phyloP scores from a whole-genome alignment of 2,113 vertebrate genomes.

The Pelmatolapia mariae region DNA sequence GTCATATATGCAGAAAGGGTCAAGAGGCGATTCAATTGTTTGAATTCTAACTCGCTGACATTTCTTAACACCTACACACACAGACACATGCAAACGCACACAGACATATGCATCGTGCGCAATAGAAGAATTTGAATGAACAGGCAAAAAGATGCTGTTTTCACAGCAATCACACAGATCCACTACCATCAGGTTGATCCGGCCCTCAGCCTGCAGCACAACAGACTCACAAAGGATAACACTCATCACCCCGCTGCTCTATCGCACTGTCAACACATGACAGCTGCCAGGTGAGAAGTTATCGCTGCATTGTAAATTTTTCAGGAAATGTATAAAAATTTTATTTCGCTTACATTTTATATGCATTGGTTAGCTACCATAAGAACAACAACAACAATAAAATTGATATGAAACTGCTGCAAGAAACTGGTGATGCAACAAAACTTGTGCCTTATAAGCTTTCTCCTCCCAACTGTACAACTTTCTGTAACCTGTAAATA shows the following conservation, averaged over 20 bases:
- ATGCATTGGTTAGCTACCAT: background rate
- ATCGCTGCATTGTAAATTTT: background rate
- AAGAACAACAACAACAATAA: background rate
- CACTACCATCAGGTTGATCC: background rate
- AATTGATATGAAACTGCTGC: background rate
- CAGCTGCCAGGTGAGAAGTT: background rate
- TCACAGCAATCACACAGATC: background rate
- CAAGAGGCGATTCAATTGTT: slow-evolving; percentile 2
- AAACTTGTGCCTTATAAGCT: background rate
- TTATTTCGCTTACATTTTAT: background rate
- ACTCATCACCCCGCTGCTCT: background rate
- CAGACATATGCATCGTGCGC: background rate
- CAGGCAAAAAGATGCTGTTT: slow-evolving; percentile 2
- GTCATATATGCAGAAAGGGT: background rate
- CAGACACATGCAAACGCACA: background rate
- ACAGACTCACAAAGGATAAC: background rate
- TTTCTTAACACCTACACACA: background rate
- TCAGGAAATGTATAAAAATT: background rate
- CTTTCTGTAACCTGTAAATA: background rate
- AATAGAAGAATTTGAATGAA: slow-evolving; percentile 21
- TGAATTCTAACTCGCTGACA: background rate
- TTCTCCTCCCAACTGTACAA: background rate
- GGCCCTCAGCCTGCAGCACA: background rate
- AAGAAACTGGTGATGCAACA: background rate
- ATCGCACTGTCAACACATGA: background rate